Base-by-base conservation (phyloP, 2,797 vertebrate species). In the Urosaurus nigricauda region DNA sequence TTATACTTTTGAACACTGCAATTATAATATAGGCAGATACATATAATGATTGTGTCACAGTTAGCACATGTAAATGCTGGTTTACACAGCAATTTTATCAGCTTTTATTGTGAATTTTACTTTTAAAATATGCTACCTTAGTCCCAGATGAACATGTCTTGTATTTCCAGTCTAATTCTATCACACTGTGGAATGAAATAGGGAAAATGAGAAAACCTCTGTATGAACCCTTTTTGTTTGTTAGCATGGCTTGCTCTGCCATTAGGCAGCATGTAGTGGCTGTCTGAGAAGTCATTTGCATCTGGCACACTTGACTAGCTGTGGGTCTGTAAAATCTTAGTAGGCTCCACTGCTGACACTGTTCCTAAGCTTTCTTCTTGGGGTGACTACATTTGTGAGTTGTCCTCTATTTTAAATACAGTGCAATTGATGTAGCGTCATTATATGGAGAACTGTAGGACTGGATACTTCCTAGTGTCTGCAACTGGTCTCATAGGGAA, bases 1-100 rank as follows among this genome's bases (percentile, higher is more conserved):
- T n/a, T 87, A 63, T 26, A 83, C 35, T 40, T 29, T 85, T 73
- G 3, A 32, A 24, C 43, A 73, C 85, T 79, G 0, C 21, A 68
- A 0, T 43, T 78, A 29, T 74, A 13, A 35, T 74, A 32, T 35
- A 2, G 84, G 21, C 5, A 3, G 88, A 11, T 3, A 9, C 0
- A 0, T 84, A 1, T 56, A 53, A 91, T 81, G 17, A 12, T 75
- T 65, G 4, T 37, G 68, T 73, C 65, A 91, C 43, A n/a, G 47
- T 19, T 86, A 74, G 29, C 60, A 83, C 83, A 79, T 65, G 88
- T 53, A 78, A 21, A 29, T n/a, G 29, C 35, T 51, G 26, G 13
- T 58, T 87, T 84, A 26, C 32, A 43, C 58, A 68, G 37, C 53
- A 84, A 43, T 63, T 82, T 53, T 80, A 74, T 47, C 73, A 79